A percentile compares a stretch with the other conserved stretches of the same genome.
Conservation (phyloP, 2,113 vertebrate species). For the Furnarius figulus region DNA sequence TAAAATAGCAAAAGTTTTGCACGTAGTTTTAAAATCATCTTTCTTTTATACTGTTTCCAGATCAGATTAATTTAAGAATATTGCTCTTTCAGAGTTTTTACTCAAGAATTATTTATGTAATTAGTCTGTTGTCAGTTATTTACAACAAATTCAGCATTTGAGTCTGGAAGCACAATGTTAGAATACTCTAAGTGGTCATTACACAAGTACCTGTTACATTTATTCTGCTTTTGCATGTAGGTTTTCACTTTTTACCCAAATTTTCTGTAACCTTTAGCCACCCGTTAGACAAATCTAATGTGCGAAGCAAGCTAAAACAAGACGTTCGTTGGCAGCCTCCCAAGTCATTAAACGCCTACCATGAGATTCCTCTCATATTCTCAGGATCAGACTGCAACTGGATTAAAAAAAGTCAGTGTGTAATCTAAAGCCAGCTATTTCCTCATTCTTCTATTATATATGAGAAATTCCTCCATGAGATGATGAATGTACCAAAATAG, state of each 20-base stretch:
- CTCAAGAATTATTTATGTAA: background rate
- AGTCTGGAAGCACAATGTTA: background rate
- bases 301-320: conserved; percentile 58
- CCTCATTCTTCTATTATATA: background rate
- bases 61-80: background rate
- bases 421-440: background rate
- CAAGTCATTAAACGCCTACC: conserved; percentile 59
- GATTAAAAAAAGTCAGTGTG: background rate
- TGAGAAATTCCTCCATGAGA: background rate
- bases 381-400: background rate
- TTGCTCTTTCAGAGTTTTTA: background rate
- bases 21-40: background rate
- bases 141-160: background rate
- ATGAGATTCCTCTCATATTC: conserved; percentile 59
- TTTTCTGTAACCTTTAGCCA: background rate
- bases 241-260: conserved; percentile 26
- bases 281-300: background rate
- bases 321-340: conserved; percentile 3
- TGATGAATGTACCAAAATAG: background rate
- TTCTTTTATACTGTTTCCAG: background rate
- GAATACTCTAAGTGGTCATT: background rate
- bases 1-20: background rate
- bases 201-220: background rate
- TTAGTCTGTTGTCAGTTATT: background rate
- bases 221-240: background rate